Evolutionary conservation across 2,888 invertebrate species (phyloP).

Genomic region (Elmis aenea): DNA sequence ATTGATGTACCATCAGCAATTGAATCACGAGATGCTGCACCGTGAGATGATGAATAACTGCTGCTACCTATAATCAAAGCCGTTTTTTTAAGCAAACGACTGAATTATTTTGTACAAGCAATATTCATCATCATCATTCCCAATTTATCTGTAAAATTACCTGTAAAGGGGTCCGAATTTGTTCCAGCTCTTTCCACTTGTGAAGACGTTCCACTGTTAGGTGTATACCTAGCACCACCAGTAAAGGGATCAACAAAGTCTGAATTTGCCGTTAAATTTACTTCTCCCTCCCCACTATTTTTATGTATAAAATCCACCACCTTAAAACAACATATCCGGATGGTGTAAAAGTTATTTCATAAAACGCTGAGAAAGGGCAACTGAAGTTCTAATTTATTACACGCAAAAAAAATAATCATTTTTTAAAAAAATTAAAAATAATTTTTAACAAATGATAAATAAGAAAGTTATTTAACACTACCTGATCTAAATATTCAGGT

Average conservation of each 20-base stretch:
- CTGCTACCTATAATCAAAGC: too few species aligned
- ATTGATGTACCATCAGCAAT: neutral
- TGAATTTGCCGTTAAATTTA: constrained; percentile 36
- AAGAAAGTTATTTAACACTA: constrained; percentile 13
- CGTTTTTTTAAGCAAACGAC: too few species aligned
- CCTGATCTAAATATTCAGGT: constrained; percentile 80
- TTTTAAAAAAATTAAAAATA: neutral
- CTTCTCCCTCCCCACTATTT: constrained; percentile 58
- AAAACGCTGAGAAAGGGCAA: too few species aligned
- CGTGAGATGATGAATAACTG: constrained; percentile 6
- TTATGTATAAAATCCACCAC: constrained; percentile 89
- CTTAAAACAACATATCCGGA: too few species aligned
- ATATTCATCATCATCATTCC: too few species aligned
- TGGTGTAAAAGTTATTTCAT: too few species aligned
- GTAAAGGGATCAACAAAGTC: constrained; percentile 65
- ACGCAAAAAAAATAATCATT: too few species aligned
- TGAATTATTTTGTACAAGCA: too few species aligned
- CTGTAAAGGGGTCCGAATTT: constrained; percentile 58
- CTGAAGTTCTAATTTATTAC: too few species aligned
- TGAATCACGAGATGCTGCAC: too few species aligned
- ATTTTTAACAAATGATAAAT: neutral
- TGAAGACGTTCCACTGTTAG: constrained; percentile 42
- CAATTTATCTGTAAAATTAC: too few species aligned
- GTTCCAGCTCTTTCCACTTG: constrained; percentile 32
- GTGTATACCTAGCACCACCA: constrained; percentile 60